Percentiles rank a stretch among this genome's conserved stretches.
Conservation (phyloP, 2,888 invertebrate species). For the Coelopa pilipes region DNA sequence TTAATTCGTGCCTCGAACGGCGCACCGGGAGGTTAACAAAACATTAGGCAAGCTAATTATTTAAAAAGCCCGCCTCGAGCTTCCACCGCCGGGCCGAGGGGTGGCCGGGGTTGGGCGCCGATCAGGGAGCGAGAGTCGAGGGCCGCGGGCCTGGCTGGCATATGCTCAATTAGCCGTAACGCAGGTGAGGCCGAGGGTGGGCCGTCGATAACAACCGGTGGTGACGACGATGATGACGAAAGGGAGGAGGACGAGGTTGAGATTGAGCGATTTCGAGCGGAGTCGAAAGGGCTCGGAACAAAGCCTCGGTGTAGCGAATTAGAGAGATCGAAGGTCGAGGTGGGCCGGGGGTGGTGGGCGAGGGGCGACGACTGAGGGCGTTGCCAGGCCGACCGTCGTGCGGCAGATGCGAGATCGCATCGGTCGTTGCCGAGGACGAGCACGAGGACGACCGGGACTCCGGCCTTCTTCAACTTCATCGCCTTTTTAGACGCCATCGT, state of each 20-base stretch:
- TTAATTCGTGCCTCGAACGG: not conserved
- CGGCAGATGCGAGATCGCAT: conserved; percentile 25
- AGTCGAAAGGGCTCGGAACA: not conserved
- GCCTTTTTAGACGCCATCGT: no score
- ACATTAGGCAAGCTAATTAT: conserved; percentile 21
- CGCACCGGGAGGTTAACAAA: not conserved
- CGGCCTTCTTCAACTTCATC: no score
- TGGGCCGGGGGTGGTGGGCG: not conserved
- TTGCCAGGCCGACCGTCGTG: conserved; percentile 13
- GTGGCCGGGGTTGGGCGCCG: no score
- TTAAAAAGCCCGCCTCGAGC: not conserved
- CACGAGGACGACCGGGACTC: no score
- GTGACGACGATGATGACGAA: no score
- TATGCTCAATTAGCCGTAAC: conserved; percentile 23
- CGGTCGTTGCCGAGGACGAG: not conserved
- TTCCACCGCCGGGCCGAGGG: not conserved
- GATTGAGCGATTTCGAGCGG: not conserved
- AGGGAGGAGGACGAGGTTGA: no score
- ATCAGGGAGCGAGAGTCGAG: not conserved
- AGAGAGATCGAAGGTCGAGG: not conserved
- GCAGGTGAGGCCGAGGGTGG: conserved; percentile 23
- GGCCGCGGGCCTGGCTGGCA: not conserved
- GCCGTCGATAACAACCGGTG: no score
- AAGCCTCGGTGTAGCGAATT: not conserved
- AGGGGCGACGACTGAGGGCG: conserved; percentile 4